These are phyloP conservation scores for Myripristis jacobus DNA, from an alignment of 2,797 vertebrate genomes.

Conservation along the genomic window DNA sequence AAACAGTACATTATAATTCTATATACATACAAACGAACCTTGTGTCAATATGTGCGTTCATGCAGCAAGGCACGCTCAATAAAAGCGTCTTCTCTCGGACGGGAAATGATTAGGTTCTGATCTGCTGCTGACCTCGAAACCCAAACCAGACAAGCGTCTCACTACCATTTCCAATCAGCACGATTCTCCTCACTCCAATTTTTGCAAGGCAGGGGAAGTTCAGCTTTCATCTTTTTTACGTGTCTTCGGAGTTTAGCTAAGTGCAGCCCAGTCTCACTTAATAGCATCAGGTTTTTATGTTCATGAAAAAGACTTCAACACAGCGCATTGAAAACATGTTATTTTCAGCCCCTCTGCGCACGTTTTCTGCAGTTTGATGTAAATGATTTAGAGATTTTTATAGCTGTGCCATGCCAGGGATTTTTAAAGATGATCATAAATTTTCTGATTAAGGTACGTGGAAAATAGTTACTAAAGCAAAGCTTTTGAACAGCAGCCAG, in stretches of 20 bases:
- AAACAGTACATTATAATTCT: slow-evolving; percentile 56
- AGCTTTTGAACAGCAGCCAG: slow-evolving; percentile 68
- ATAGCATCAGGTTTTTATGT: neutral
- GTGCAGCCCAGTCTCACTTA: slow-evolving; percentile 22
- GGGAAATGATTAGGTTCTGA: slow-evolving; percentile 70
- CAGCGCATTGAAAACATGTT: slow-evolving; percentile 1
- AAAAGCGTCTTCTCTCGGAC: slow-evolving; percentile 69
- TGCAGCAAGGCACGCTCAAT: slow-evolving; percentile 63
- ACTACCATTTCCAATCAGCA: slow-evolving; percentile 47
- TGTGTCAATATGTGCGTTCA: slow-evolving; percentile 69
- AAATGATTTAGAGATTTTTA: slow-evolving; percentile 43
- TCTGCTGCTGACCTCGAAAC: slow-evolving; percentile 71
- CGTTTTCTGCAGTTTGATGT: slow-evolving; percentile 41
- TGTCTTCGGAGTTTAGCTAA: slow-evolving; percentile 20
- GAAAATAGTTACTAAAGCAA: slow-evolving; percentile 65
- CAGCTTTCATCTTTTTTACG: slow-evolving; percentile 39
- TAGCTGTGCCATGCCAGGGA: slow-evolving; percentile 44
- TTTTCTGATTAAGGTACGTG: slow-evolving; percentile 57
- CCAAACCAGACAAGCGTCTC: slow-evolving; percentile 59
- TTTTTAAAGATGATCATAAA: slow-evolving; percentile 68
- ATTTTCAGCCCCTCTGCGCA: slow-evolving; percentile 31
- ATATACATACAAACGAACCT: slow-evolving; percentile 21
- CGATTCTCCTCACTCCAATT: slow-evolving; percentile 35
- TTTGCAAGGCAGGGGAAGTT: slow-evolving; percentile 37
- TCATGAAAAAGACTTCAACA: neutral